Conservation (phyloP, 2,888 invertebrate species). For the Cephus pygmeus region DNA sequence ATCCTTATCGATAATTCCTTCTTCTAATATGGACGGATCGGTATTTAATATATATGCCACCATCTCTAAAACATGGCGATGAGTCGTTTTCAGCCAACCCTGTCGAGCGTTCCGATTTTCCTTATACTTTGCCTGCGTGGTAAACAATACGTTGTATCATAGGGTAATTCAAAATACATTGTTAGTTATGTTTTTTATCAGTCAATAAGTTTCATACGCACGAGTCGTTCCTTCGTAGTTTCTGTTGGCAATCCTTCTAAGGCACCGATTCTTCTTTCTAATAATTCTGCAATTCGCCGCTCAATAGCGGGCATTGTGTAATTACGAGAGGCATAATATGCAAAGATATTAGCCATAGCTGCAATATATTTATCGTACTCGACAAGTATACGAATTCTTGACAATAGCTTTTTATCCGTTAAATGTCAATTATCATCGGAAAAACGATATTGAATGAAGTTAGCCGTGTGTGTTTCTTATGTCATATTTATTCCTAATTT, state of each 20-base stretch:
- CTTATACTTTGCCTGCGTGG: slow-evolving; percentile 71
- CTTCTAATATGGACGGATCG: slow-evolving; percentile 72
- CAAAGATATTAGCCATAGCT: slow-evolving; percentile 16
- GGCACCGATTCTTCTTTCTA: slow-evolving; percentile 44
- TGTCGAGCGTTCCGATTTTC: slow-evolving; percentile 69
- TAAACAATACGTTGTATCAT: neutral
- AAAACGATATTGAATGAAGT: neutral
- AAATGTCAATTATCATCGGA: neutral
- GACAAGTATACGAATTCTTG: neutral
- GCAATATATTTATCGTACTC: neutral
- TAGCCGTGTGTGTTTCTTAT: neutral
- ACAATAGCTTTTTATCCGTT: neutral
- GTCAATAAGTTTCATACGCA: slow-evolving; percentile 27
- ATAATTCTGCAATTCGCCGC: slow-evolving; percentile 48
- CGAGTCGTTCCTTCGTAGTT: slow-evolving; percentile 48
- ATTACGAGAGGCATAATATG: slow-evolving; percentile 37
- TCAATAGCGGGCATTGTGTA: slow-evolving; percentile 56
- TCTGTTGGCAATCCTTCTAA: slow-evolving; percentile 40
- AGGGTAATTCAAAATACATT: neutral
- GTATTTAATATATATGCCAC: slow-evolving; percentile 71
- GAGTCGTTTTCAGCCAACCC: slow-evolving; percentile 67
- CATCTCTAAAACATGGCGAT: slow-evolving; percentile 77
- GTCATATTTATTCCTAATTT: neutral
- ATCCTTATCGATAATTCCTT: slow-evolving; percentile 78
- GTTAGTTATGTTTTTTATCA: neutral